Percentiles rank a stretch among this genome's conserved stretches.
phyloP scores from a whole-genome alignment of 2,113 vertebrate genomes.

The Heteronetta atricapilla region DNA sequence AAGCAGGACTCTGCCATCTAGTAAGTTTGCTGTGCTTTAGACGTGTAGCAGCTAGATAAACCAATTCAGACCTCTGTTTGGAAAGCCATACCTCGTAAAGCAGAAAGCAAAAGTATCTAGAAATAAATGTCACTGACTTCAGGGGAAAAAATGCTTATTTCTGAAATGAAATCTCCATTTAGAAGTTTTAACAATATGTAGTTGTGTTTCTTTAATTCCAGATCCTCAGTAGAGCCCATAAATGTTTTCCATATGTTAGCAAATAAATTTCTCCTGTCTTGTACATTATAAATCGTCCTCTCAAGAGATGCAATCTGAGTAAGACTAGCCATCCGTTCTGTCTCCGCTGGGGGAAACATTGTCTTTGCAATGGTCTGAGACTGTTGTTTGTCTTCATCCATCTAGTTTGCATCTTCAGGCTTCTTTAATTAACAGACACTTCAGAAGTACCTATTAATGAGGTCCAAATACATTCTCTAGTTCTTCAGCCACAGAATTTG shows the following conservation, averaged over 20 bases:
- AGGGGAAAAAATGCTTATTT: neutral
- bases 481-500: neutral
- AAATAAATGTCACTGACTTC: neutral
- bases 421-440: conserved; percentile 25
- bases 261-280: conserved; percentile 66
- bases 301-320: conserved; percentile 63
- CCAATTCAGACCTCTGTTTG: neutral
- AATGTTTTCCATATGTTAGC: conserved; percentile 72
- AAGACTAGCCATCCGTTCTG: conserved; percentile 38
- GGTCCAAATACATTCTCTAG: neutral
- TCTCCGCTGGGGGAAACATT: neutral
- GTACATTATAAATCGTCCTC: conserved; percentile 49
- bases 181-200: conserved; percentile 27
- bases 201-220: conserved; percentile 60
- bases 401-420: conserved; percentile 21
- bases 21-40: neutral
- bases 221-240: conserved; percentile 41
- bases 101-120: neutral
- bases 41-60: neutral
- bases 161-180: conserved; percentile 18
- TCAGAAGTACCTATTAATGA: neutral
- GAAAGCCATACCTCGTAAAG: neutral
- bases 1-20: neutral
- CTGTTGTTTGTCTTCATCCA: conserved; percentile 44
- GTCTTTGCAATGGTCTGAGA: neutral